phyloP scores from a whole-genome alignment of 2,797 vertebrate genomes.

The Presbytis comata region DNA sequence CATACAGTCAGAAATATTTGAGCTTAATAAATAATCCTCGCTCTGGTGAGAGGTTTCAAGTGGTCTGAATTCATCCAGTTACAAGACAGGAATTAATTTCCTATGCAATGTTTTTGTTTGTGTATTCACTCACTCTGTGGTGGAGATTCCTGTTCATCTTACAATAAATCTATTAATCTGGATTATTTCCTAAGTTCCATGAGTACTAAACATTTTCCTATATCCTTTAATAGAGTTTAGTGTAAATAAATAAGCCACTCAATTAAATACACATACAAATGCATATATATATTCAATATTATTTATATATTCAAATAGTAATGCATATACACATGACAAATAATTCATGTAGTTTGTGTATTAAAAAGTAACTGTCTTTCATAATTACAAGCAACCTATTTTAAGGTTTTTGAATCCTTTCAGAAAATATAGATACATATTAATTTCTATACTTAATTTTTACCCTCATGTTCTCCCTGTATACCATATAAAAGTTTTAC shows the following conservation, averaged over 20 bases:
- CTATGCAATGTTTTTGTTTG: neutral
- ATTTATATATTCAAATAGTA: neutral
- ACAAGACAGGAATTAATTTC: neutral
- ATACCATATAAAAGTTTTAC: neutral
- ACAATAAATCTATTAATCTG: neutral
- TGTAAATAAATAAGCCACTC: neutral
- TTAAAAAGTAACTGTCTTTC: neutral
- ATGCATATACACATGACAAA: neutral
- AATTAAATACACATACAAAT: neutral
- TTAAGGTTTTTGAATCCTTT: neutral
- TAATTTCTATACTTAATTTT: neutral
- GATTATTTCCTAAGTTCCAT: neutral
- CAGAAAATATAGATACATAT: neutral
- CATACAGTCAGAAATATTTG: neutral
- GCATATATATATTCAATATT: neutral
- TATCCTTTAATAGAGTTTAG: neutral
- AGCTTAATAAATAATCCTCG: slow-evolving; percentile 45
- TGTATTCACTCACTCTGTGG: neutral
- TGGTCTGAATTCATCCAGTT: neutral
- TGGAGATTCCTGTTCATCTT: neutral
- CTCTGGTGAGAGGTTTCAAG: slow-evolving; percentile 27
- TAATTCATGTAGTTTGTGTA: neutral
- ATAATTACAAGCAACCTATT: neutral
- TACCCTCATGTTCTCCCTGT: neutral
- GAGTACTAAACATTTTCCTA: neutral